Percentiles rank a stretch among this genome's conserved stretches.
These are phyloP conservation scores for Stylophora pistillata DNA, from an alignment of 64 coral and sea anemone genomes.

Conservation along the genomic window DNA sequence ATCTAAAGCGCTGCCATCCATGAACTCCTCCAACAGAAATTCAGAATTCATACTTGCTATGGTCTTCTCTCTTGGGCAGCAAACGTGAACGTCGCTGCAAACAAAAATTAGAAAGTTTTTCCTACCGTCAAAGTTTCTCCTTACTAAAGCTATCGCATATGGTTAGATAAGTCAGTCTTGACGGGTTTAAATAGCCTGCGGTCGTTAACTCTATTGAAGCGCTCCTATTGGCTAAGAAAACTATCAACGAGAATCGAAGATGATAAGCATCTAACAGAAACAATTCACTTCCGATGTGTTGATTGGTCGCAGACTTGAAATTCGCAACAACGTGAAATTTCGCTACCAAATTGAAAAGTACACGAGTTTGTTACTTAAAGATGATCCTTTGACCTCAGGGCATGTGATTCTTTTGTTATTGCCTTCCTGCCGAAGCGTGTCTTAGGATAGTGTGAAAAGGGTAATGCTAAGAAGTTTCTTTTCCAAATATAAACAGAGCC, in stretches of 20 bases:
- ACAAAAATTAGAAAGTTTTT: not conserved
- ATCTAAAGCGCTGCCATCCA: slow-evolving; percentile 54
- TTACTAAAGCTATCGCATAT: slow-evolving; percentile 8
- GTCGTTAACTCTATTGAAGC: slow-evolving; percentile 2
- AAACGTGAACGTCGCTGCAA: not conserved
- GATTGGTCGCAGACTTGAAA: slow-evolving; percentile 20
- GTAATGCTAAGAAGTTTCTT: slow-evolving; percentile 5
- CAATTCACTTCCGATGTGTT: slow-evolving; percentile 37
- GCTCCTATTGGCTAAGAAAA: slow-evolving; percentile 36
- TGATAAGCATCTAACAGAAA: slow-evolving; percentile 45
- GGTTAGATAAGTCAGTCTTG: not conserved
- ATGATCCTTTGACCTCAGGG: slow-evolving; percentile 35
- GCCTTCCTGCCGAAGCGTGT: slow-evolving; percentile 10
- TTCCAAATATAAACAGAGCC: slow-evolving; percentile 20
- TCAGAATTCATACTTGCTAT: slow-evolving; percentile 51
- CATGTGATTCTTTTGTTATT: slow-evolving; percentile 6
- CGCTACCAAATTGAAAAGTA: slow-evolving; percentile 23
- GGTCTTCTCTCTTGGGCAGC: not conserved
- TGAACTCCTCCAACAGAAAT: slow-evolving; percentile 53
- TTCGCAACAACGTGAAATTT: not conserved
- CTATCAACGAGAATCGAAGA: slow-evolving; percentile 2
- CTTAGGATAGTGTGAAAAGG: not conserved
- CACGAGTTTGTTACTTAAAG: slow-evolving; percentile 28
- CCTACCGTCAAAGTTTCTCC: not conserved
- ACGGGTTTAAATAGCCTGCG: slow-evolving; percentile 32